These are phyloP conservation scores for Idris sp. DNA, from an alignment of 1,140 invertebrate genomes.

Conservation along the genomic window DNA sequence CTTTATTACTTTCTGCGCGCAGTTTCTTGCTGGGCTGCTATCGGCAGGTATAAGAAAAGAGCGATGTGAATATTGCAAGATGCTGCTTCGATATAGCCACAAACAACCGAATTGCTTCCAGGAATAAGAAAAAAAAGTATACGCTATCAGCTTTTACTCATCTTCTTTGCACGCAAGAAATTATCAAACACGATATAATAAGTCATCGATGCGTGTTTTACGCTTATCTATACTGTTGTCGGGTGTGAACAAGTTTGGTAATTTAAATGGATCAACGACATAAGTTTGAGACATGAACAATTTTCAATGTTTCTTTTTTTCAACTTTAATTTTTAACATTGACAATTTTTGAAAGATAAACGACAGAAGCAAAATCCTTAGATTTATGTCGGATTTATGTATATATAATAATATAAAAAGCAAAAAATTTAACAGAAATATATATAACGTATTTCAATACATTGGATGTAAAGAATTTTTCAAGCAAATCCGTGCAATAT, in stretches of 20 bases:
- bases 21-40: conserved; percentile 33
- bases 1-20: conserved; percentile 38
- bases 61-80: conserved; percentile 49
- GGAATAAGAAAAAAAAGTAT: conserved; percentile 64
- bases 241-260: neutral
- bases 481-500: conserved; percentile 13
- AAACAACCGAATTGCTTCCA: conserved; percentile 50
- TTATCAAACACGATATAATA: conserved; percentile 50
- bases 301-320: no score
- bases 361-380: no score
- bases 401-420: no score
- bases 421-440: no score
- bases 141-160: conserved; percentile 44
- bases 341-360: no score
- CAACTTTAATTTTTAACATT: no score
- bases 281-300: no score
- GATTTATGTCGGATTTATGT: no score
- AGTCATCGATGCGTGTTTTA: conserved; percentile 29
- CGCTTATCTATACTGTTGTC: neutral
- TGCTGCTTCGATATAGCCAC: conserved; percentile 49
- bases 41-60: conserved; percentile 53
- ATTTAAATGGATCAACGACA: conserved; percentile 5
- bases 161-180: conserved; percentile 37
- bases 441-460: neutral
- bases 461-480: neutral